phyloP scores from a whole-genome alignment of 1,140 invertebrate species.

The Neodiprion lecontei region DNA sequence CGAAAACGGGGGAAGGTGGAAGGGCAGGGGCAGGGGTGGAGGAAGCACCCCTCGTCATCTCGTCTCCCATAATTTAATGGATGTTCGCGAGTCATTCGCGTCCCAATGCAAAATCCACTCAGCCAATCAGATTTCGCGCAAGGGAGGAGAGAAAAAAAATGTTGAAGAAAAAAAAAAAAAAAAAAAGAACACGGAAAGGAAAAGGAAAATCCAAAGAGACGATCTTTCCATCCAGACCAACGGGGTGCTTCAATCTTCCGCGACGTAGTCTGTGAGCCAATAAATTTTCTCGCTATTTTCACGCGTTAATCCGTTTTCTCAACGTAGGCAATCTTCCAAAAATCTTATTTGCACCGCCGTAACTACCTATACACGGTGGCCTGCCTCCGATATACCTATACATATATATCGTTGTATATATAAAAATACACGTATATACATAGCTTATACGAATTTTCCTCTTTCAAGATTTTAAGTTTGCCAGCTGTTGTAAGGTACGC shows the following conservation, averaged over 20 bases:
- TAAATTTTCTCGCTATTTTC: slow-evolving; percentile 5
- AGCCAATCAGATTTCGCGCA: slow-evolving; percentile 34
- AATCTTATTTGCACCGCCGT: neutral
- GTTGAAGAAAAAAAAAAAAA: too few relatives aligned
- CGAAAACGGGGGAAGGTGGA: slow-evolving; percentile 8
- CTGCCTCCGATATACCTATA: neutral
- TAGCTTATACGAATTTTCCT: too few relatives aligned
- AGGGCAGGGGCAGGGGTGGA: too few relatives aligned
- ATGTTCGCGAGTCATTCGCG: slow-evolving; percentile 34
- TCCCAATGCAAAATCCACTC: slow-evolving; percentile 10
- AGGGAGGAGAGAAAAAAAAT: slow-evolving; percentile 26
- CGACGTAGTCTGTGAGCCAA: neutral
- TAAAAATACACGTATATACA: neutral
- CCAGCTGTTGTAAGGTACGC: too few relatives aligned
- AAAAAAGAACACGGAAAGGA: neutral
- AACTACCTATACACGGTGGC: neutral
- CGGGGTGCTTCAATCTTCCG: neutral
- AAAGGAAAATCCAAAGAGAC: neutral
- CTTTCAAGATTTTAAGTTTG: too few relatives aligned
- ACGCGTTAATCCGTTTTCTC: slow-evolving; percentile 5
- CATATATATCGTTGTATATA: neutral
- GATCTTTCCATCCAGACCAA: slow-evolving; percentile 4
- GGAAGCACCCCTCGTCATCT: slow-evolving; percentile 19
- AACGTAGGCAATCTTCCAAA: slow-evolving; percentile 3
- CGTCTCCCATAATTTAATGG: slow-evolving; percentile 35